Evolutionary conservation across 1,140 invertebrate species (phyloP).

Genomic region (Spodoptera litura): DNA sequence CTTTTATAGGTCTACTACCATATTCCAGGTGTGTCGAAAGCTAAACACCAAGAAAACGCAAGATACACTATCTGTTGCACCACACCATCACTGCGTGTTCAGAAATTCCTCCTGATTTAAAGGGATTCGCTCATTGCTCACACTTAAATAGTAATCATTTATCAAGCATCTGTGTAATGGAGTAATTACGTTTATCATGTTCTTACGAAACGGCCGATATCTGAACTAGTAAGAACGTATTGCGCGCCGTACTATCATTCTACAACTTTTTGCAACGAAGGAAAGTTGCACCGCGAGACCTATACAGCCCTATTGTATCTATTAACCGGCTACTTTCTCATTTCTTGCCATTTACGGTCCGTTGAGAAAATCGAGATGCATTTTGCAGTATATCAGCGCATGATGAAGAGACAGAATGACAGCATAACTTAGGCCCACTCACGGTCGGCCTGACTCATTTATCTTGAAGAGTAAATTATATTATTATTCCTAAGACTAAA

Average conservation of each 20-base stretch:
- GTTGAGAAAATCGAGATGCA: conserved; percentile 81
- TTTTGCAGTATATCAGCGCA: conserved; percentile 59
- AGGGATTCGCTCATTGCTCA: conserved; percentile 53
- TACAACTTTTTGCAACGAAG: conserved; percentile 77
- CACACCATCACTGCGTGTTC: conserved; percentile 55
- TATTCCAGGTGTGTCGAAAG: conserved; percentile 73
- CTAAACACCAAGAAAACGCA: conserved; percentile 70
- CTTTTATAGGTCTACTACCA: conserved; percentile 70
- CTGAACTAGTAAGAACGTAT: conserved; percentile 66
- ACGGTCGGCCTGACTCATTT: conserved; percentile 41
- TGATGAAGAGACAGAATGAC: conserved; percentile 62
- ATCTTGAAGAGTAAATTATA: conserved; percentile 26
- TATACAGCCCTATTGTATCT: conserved; percentile 84
- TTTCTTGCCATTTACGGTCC: conserved; percentile 81
- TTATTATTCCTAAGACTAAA: conserved; percentile 39
- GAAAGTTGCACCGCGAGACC: conserved; percentile 79
- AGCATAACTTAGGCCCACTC: conserved; percentile 58
- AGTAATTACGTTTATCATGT: conserved; percentile 62
- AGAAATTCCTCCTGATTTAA: conserved; percentile 67
- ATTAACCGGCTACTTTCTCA: conserved; percentile 83
- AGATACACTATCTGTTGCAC: conserved; percentile 57
- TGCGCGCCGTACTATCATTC: conserved; percentile 69
- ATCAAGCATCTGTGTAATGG: conserved; percentile 46
- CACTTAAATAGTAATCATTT: conserved; percentile 57
- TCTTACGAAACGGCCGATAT: conserved; percentile 79